Evolutionary conservation across 2,113 vertebrate species (phyloP).

Genomic region (Sitta europaea): DNA sequence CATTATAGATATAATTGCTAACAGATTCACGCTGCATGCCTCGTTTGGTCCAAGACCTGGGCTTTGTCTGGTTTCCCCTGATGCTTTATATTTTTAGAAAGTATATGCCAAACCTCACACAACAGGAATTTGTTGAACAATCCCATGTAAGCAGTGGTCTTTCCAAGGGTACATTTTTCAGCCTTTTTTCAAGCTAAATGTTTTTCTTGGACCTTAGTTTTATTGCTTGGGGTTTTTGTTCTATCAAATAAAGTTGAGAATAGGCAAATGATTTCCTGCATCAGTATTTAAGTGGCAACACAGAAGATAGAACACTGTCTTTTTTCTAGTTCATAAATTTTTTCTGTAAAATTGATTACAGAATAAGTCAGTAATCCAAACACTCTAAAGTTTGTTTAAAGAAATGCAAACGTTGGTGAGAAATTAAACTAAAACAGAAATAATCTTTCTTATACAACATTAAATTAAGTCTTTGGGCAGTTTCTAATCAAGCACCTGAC

Average conservation of each 20-base stretch:
- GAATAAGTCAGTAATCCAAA: slow-evolving; percentile 9
- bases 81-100: slow-evolving; percentile 80
- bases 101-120: slow-evolving; percentile 77
- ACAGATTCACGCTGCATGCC: slow-evolving; percentile 68
- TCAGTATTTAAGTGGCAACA: neutral
- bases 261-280: slow-evolving; percentile 44
- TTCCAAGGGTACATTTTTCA: slow-evolving; percentile 76
- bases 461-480: neutral
- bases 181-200: slow-evolving; percentile 71
- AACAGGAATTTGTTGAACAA: slow-evolving; percentile 79
- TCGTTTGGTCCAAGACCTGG: slow-evolving; percentile 74
- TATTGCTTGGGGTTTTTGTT: slow-evolving; percentile 62
- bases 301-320: neutral
- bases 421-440: slow-evolving; percentile 20
- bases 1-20: slow-evolving; percentile 73
- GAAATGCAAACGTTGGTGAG: slow-evolving; percentile 35
- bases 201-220: slow-evolving; percentile 71
- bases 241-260: slow-evolving; percentile 51
- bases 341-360: slow-evolving; percentile 20
- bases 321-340: slow-evolving; percentile 4
- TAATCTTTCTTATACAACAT: neutral
- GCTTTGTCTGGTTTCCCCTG: slow-evolving; percentile 76
- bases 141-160: slow-evolving; percentile 74
- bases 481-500: neutral
- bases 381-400: neutral